Evolutionary conservation across 2,797 vertebrate species (phyloP).

Genomic region (Argya squamiceps): DNA sequence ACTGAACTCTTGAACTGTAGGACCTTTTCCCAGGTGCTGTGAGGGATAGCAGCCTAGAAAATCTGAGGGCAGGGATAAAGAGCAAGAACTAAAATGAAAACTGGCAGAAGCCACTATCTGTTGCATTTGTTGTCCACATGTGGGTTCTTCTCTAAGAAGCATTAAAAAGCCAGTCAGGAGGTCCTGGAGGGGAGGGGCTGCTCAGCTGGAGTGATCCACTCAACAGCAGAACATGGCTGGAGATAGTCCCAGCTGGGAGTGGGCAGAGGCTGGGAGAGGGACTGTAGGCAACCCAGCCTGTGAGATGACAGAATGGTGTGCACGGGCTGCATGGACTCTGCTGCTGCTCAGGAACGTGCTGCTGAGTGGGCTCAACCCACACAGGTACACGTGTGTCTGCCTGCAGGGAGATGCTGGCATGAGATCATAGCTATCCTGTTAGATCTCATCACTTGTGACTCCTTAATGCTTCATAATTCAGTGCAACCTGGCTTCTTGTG

Average conservation of each 20-base stretch:
- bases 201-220: not conserved
- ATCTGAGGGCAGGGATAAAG: not conserved
- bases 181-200: not conserved
- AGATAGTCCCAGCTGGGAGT: not conserved
- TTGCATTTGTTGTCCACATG: not conserved
- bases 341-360: not conserved
- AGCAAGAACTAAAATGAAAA: not conserved
- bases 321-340: not conserved
- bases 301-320: not conserved
- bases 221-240: not conserved
- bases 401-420: not conserved
- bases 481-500: not conserved
- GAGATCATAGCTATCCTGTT: not conserved
- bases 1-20: not conserved
- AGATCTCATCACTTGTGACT: not conserved
- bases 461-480: not conserved
- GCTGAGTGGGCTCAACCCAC: not conserved
- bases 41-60: not conserved
- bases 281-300: not conserved
- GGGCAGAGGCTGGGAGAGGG: not conserved
- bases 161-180: not conserved
- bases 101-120: not conserved
- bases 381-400: not conserved
- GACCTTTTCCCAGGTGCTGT: not conserved
- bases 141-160: not conserved